Percentiles rank a stretch among this genome's conserved stretches.
Evolutionary conservation across 1,140 invertebrate species (phyloP).

Genomic region (Nomia melanderi): DNA sequence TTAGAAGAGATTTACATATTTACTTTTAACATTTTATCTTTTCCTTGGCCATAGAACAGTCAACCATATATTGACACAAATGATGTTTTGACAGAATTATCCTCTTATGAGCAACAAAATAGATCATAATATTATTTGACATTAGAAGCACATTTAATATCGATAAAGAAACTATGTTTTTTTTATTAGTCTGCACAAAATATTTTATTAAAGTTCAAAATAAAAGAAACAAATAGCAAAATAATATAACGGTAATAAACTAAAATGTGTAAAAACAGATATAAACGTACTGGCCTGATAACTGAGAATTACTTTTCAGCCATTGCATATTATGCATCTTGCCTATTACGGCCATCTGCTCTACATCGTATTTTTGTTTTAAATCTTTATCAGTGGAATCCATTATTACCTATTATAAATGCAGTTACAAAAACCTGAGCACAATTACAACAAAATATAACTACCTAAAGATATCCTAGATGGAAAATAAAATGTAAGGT

Average conservation of each 20-base stretch:
- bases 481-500: neutral
- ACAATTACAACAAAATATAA: conserved; percentile 10
- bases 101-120: neutral
- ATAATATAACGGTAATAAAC: conserved; percentile 8
- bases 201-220: conserved; percentile 1
- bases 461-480: neutral
- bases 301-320: conserved; percentile 58
- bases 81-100: neutral
- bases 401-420: conserved; percentile 57
- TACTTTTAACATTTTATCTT: neutral
- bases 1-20: neutral
- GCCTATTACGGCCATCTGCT: conserved; percentile 48
- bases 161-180: neutral
- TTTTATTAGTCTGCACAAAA: neutral
- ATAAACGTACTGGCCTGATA: conserved; percentile 56
- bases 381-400: conserved; percentile 46
- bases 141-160: neutral
- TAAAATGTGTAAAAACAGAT: conserved; percentile 29
- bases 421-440: conserved; percentile 32
- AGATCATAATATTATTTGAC: neutral
- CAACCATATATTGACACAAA: neutral
- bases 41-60: neutral
- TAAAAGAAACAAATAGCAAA: neutral
- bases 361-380: conserved; percentile 30
- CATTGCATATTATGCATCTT: conserved; percentile 65